Percentiles rank a stretch among this genome's conserved stretches.
Evolutionary conservation across 2,888 invertebrate genomes (phyloP).

Genomic region (Ormyrus rosae): DNA sequence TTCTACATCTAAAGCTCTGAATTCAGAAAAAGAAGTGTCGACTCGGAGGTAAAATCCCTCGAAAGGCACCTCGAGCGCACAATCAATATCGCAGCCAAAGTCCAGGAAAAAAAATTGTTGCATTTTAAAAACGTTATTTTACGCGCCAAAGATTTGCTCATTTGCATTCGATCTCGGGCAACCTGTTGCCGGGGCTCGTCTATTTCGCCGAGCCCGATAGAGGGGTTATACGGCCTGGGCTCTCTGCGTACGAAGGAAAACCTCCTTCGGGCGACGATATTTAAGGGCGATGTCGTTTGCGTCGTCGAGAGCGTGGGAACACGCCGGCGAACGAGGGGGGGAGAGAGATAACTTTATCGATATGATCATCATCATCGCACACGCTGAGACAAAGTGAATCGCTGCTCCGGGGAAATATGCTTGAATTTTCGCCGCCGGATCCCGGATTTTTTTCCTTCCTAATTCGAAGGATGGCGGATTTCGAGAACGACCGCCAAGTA

Average conservation of each 20-base stretch:
- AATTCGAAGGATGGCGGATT: too few species aligned
- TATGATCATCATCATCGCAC: constrained; percentile 34
- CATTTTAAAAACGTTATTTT: constrained; percentile 1
- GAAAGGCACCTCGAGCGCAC: too few species aligned
- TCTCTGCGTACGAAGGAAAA: constrained; percentile 25
- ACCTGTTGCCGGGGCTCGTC: constrained; percentile 54
- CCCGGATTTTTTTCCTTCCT: not conserved
- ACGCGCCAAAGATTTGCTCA: constrained; percentile 42
- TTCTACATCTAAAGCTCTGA: too few species aligned
- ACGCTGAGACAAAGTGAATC: constrained; percentile 42
- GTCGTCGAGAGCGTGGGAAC: constrained; percentile 20
- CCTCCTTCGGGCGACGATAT: constrained; percentile 46
- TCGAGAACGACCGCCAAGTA: too few species aligned
- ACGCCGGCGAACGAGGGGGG: not conserved
- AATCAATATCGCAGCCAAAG: too few species aligned
- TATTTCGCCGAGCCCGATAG: constrained; percentile 50
- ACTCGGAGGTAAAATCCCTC: too few species aligned
- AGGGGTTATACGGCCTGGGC: constrained; percentile 18
- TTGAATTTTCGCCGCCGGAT: constrained; percentile 14
- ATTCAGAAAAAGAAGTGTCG: too few species aligned
- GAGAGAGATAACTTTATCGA: constrained; percentile 48
- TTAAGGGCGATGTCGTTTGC: constrained; percentile 53
- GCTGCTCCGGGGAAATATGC: constrained; percentile 23
- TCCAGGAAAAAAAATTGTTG: too few species aligned
- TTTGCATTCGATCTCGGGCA: constrained; percentile 54